These are phyloP conservation scores for Champsocephalus gunnari DNA, from an alignment of 2,797 vertebrate genomes.

Conservation along the genomic window DNA sequence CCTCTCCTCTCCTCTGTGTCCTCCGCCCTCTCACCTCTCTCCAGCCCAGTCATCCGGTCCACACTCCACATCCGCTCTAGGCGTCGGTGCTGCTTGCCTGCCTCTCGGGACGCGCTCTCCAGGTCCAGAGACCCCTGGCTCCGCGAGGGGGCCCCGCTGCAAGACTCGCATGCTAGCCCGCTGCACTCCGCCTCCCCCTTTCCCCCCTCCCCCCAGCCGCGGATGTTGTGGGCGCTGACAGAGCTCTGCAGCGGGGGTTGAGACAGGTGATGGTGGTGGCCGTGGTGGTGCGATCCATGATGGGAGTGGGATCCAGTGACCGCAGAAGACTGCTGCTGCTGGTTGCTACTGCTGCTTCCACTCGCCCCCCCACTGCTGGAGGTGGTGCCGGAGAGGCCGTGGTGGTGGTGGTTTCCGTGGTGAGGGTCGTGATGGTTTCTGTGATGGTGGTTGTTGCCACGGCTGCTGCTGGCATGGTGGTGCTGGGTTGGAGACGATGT, in stretches of 20 bases:
- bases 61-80: slow-evolving; percentile 96
- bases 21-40: slow-evolving; percentile 85
- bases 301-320: slow-evolving; percentile 70
- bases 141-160: slow-evolving; percentile 76
- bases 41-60: slow-evolving; percentile 91
- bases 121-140: slow-evolving; percentile 91
- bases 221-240: slow-evolving; percentile 87
- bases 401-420: slow-evolving; percentile 72
- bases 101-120: slow-evolving; percentile 87
- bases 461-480: slow-evolving; percentile 63
- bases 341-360: slow-evolving; percentile 58
- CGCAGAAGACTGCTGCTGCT: slow-evolving; percentile 41
- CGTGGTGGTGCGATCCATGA: slow-evolving; percentile 69
- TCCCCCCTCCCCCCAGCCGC: slow-evolving; percentile 85
- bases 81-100: slow-evolving; percentile 88
- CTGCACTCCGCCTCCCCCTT: slow-evolving; percentile 81
- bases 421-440: slow-evolving; percentile 71
- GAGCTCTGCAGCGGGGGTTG: slow-evolving; percentile 88
- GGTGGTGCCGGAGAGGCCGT: slow-evolving; percentile 40
- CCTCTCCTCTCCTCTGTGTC: slow-evolving; percentile 77
- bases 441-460: slow-evolving; percentile 54
- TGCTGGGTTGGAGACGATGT: slow-evolving; percentile 82
- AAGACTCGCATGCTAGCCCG: slow-evolving; percentile 83
- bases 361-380: slow-evolving; percentile 62
- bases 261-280: slow-evolving; percentile 82